These are phyloP conservation scores for Lepus townsendii DNA, from an alignment of 2,797 vertebrate species.

Conservation along the genomic window DNA sequence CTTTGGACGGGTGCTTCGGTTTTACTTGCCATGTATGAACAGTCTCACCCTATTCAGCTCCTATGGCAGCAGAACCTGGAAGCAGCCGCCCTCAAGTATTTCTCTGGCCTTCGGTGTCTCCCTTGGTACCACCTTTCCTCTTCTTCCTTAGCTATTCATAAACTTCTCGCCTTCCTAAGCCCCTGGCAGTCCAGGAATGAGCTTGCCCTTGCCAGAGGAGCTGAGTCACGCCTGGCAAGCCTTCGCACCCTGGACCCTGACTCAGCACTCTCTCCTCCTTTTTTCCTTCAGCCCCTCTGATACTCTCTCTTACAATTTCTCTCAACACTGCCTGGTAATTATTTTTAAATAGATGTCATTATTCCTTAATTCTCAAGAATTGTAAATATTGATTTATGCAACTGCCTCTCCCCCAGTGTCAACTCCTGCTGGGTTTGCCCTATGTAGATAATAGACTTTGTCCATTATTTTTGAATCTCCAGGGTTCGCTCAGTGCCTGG, in stretches of 20 bases:
- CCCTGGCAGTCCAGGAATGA: too few species aligned
- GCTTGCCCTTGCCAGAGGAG: neutral
- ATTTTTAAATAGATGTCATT: constrained; percentile 33
- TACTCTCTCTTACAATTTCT: neutral
- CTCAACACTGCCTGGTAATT: neutral
- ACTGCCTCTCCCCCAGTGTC: neutral
- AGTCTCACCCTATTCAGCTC: too few species aligned
- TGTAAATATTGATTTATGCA: constrained; percentile 44
- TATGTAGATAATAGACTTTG: neutral
- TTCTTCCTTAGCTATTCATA: too few species aligned
- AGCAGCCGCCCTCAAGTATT: neutral
- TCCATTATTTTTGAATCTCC: neutral
- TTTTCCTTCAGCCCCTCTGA: neutral
- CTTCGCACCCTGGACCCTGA: neutral
- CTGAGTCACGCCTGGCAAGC: neutral
- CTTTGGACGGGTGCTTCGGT: neutral
- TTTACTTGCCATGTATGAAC: neutral
- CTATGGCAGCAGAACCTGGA: neutral
- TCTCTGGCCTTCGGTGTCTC: neutral
- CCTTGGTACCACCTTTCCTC: neutral
- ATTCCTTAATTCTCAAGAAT: constrained; percentile 43
- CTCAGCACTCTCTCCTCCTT: too few species aligned
- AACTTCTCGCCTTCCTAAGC: neutral
- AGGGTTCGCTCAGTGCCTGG: neutral
- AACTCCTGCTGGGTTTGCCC: neutral